These are phyloP conservation scores for Anastrepha ludens DNA, from an alignment of 1,140 invertebrate genomes.

Conservation along the genomic window DNA sequence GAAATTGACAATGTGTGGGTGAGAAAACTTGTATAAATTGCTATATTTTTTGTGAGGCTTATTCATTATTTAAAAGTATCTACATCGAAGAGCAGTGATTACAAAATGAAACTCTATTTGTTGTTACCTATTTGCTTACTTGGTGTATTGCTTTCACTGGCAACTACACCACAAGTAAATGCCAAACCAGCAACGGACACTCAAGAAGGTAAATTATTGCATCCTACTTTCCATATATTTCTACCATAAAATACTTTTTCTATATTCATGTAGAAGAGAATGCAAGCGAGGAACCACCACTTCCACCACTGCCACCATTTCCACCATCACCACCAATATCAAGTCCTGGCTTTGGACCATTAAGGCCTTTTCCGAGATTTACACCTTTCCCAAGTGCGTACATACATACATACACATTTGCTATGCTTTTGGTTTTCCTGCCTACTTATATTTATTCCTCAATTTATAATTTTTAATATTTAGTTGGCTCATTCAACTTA, in stretches of 20 bases:
- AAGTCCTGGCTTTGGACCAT: background rate
- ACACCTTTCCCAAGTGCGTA: background rate
- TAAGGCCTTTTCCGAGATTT: background rate
- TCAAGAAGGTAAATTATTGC: background rate
- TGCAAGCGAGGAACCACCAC: background rate
- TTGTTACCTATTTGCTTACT: background rate
- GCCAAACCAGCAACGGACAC: background rate
- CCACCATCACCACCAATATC: background rate
- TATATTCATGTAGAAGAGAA: background rate
- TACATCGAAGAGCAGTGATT: background rate
- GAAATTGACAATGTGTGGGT: background rate
- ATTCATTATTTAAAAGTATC: background rate
- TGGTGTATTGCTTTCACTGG: background rate
- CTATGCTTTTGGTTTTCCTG: background rate
- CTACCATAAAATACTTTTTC: background rate
- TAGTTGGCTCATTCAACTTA: background rate
- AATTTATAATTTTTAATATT: background rate
- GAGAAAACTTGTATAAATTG: background rate
- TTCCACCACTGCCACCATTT: background rate
- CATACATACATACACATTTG: background rate
- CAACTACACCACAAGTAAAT: background rate
- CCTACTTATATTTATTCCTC: background rate
- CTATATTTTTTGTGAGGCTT: background rate
- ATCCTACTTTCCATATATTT: background rate
- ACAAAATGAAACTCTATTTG: background rate